Base-by-base conservation (phyloP, 2,113 vertebrate species). In the Coracopsis vasa region DNA sequence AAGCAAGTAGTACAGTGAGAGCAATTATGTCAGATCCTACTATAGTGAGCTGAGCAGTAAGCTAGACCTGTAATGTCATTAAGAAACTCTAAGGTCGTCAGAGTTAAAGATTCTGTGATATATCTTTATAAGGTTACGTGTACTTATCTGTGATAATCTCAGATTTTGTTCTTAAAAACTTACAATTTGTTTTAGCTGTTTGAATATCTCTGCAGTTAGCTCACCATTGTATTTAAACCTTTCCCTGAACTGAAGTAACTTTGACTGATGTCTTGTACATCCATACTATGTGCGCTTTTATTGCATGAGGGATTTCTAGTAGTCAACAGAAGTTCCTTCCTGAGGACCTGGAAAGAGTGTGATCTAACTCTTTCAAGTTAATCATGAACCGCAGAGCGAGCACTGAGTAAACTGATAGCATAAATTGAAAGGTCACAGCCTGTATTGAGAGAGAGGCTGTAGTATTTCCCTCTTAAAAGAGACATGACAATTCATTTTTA, bases 361-460 rank as follows among this genome's bases (percentile, higher is more conserved):
- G 95, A 94, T 95, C 92, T 41, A 84, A 95, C 72, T 95, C 80
- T 64, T 94, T 67, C 70, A 67, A 91, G 95, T 94, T 96, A 96
- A 97, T 96, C 83, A 93, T 92, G 88, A 95, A 82, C 92, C 80
- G 72, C 77, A 91, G 77, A 91, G 88, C 69, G 71, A 84, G 88
- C 71, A 41, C 75, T 79, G 92, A 92, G 95, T 95, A 96, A 96
- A 92, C 90, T 61, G 95, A 92, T 81, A 48, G 88, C 88, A 86
- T 75, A 92, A 91, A 95, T 88, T 94, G 94, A 96, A 97, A 96
- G 93, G 95, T 96, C 93, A 92, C 85, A 79, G 95, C 69, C 80
- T 80, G 53, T 61, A 81, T 47, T 67, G 86, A 90, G 94, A 86
- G 79, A 81, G 21, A 91, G 35, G 56, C 73, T 90, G 80, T 84